Evolutionary conservation across 2,888 invertebrate genomes (phyloP).

Genomic region (Girardia tigrina): DNA sequence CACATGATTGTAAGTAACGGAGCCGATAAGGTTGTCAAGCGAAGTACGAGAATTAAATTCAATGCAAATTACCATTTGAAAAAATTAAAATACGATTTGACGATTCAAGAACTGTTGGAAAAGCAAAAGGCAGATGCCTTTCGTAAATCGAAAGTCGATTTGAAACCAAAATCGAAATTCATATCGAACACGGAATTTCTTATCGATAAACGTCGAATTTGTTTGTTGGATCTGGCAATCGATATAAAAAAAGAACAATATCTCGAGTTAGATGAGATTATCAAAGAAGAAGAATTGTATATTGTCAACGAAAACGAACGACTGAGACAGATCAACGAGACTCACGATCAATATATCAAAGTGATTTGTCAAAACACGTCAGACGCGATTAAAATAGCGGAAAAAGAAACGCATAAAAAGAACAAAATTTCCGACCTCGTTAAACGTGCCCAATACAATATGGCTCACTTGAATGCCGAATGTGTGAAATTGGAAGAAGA

Average conservation of each 20-base stretch:
- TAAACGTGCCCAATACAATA: conserved; percentile 3
- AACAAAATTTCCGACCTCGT: not conserved
- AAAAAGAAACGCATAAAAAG: conserved; percentile 6
- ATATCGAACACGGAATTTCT: not conserved
- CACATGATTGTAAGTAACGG: not conserved
- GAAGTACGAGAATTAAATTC: not conserved
- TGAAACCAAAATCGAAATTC: not conserved
- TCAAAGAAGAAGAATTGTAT: not conserved
- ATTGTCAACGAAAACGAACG: not conserved
- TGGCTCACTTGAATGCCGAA: conserved; percentile 7
- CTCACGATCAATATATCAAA: conserved; percentile 4
- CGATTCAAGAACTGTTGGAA: not conserved
- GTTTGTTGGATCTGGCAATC: not conserved
- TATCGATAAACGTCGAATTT: not conserved
- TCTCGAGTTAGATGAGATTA: not conserved
- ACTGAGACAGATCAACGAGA: not conserved
- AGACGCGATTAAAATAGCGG: not conserved
- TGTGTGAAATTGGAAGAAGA: conserved; percentile 16
- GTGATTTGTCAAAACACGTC: not conserved
- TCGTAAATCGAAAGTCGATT: not conserved
- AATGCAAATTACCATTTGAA: conserved; percentile 5
- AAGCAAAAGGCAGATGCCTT: not conserved
- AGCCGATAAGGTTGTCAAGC: not conserved
- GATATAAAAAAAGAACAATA: not conserved
- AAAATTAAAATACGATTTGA: not conserved